Conservation (phyloP, 2,888 invertebrate species). For the Macropis europaea region DNA sequence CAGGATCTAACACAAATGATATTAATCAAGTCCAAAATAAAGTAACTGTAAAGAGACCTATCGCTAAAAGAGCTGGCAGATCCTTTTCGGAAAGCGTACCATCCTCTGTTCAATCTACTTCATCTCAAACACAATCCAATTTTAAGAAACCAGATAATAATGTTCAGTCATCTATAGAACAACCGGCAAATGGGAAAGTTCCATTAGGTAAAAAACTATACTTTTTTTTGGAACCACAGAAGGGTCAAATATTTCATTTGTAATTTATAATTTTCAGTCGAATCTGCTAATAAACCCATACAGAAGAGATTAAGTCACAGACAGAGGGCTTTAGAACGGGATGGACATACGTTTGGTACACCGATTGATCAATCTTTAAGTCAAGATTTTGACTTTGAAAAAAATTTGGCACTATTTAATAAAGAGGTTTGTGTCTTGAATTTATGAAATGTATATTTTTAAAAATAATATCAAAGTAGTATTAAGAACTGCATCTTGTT, state of each 20-base stretch:
- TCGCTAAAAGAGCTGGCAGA: slow-evolving; percentile 81
- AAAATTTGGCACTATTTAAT: slow-evolving; percentile 94
- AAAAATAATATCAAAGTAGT: neutral
- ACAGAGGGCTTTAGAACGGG: slow-evolving; percentile 81
- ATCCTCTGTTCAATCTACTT: slow-evolving; percentile 60
- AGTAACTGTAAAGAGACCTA: slow-evolving; percentile 82
- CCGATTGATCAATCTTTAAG: slow-evolving; percentile 84
- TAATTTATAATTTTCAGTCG: slow-evolving; percentile 44
- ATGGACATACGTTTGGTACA: slow-evolving; percentile 90
- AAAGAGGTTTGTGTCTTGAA: slow-evolving; percentile 82
- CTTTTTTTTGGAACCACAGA: neutral
- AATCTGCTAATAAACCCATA: slow-evolving; percentile 78
- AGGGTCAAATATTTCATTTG: neutral
- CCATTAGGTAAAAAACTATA: slow-evolving; percentile 51
- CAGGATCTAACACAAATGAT: slow-evolving; percentile 72
- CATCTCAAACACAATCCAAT: slow-evolving; percentile 56
- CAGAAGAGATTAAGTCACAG: slow-evolving; percentile 69
- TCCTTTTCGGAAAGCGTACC: slow-evolving; percentile 78
- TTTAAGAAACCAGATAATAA: slow-evolving; percentile 63
- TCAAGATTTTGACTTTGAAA: slow-evolving; percentile 96
- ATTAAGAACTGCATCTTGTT: slow-evolving; percentile 22
- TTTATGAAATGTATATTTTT: neutral
- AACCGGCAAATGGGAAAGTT: slow-evolving; percentile 71
- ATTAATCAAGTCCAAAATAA: slow-evolving; percentile 78
- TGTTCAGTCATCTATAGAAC: slow-evolving; percentile 62